Base-by-base conservation (phyloP, 2,797 vertebrate species). In the Chelmon rostratus region DNA sequence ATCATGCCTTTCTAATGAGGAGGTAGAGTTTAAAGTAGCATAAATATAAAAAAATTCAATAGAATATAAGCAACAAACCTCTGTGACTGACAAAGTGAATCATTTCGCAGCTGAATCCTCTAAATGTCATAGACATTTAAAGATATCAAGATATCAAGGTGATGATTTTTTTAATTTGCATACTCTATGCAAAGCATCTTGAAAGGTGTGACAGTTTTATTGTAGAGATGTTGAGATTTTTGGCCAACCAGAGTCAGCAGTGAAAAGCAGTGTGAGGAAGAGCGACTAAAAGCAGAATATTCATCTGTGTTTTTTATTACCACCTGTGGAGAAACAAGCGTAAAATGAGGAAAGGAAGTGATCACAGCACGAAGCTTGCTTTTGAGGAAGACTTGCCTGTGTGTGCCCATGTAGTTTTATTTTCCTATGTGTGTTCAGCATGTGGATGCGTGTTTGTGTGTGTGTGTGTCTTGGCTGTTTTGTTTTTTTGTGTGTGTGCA, bases 291-390 rank as follows among this genome's bases (percentile, higher is more conserved):
- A 76, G 54, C 21, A 61, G 72, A 71, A 71, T 66, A 74, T 70
- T 76, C 35, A 81, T 85, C 53, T 70, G 64, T 54, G 23, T 76
- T 69, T 31, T 42, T 73, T 79, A 74, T 84, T 68, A 70, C 65
- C 79, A 79, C 67, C 78, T 82, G 69, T 72, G 56, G 68, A 82
- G 54, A 73, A 76, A 69, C 11, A 16, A 57, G 63, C 72, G 58
- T 50, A 38, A 82, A 83, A 90, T 85, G 68, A 86, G 59, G 70
- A 87, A 53, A 79, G 78, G 70, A 81, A 87, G 77, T 79, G 52
- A 68, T 65, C 50, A 68, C 88, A 87, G 84, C 65, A 71, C 79
- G 86, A 76, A 56, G 78, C 71, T 50, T 73, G 73, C 81, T 74
- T 79, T 73, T 44, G 49, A 79, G 25, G 68, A 74, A 75, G 49